Base-by-base conservation (phyloP, 1,140 invertebrate species). In the Geopemphigus sp. region DNA sequence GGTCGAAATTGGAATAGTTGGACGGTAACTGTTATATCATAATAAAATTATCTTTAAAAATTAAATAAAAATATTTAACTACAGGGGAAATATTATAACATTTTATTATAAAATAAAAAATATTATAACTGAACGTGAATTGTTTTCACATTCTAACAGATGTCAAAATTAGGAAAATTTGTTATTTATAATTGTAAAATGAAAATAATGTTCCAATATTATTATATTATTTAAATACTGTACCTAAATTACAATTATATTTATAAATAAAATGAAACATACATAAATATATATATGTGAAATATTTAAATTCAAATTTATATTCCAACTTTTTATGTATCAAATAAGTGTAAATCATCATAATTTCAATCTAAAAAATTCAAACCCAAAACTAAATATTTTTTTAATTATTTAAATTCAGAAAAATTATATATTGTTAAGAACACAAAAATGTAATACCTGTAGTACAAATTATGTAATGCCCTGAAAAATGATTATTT, bases 11-110 rank as follows among this genome's bases (percentile, higher is more conserved):
- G 92, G 91, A 88, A 97, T 89, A 86, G 89, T 91, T 87, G 94
- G 95, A 84, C 95, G 94, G 90, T 95, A 98, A 89, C 96, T 98
- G 93, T 87, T 91, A 90, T 90, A 84, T 90, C 87, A 88, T 89
- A 85, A 78, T 61, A 78, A 78, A 78, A 78, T 78, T 72, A 29
- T 72, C 68, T 72, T 72, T 72, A 72, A 29, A 70, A 50, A 63
- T 63, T 32, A 63, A 29, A 63, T 17, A 63, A 32, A 4, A 54
- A 53, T 32, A n/a, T 29, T 29, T 54, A 29, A 54, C 22, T 68
- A 68, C 15, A 54, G 15, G 10, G 17, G 6, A 17, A 53, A 72
- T n/a, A 72, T 29, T 54, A n/a, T 6, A 24, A n/a, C n/a, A n/a
- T n/a, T n/a, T n/a, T 24, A 57, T 24, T 5, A 24, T 72, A 72